Conservation (phyloP, 2,113 vertebrate genomes). For the Clarias macrocephalus region DNA sequence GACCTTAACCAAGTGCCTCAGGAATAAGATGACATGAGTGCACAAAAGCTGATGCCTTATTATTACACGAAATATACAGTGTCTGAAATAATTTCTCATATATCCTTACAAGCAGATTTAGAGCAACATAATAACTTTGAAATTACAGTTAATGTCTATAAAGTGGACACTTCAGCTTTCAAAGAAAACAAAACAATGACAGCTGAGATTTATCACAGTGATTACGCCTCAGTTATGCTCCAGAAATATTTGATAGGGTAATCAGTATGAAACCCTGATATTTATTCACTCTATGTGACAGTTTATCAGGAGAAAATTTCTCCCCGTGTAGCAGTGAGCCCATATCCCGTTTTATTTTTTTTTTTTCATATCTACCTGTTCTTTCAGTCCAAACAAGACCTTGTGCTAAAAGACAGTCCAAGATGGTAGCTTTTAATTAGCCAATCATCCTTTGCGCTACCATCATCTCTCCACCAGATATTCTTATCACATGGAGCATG, state of each 20-base stretch:
- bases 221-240: conserved; percentile 31
- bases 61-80: conserved; percentile 22
- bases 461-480: neutral
- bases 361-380: neutral
- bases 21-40: conserved; percentile 50
- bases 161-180: conserved; percentile 33
- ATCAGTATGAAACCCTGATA: conserved; percentile 14
- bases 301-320: conserved; percentile 10
- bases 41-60: conserved; percentile 35
- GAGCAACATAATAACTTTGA: conserved; percentile 31
- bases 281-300: conserved; percentile 6
- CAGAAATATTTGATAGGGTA: conserved; percentile 28
- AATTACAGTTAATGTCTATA: conserved; percentile 33
- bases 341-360: neutral
- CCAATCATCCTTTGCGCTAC: conserved; percentile 35
- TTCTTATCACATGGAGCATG: conserved; percentile 36
- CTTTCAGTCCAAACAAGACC: conserved; percentile 16
- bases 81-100: conserved; percentile 34
- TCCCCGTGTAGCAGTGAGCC: neutral
- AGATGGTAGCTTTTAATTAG: conserved; percentile 49
- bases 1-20: conserved; percentile 51
- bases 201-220: conserved; percentile 19
- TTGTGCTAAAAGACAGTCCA: conserved; percentile 17
- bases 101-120: conserved; percentile 26
- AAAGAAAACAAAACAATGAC: conserved; percentile 34